phyloP scores from a whole-genome alignment of 2,888 invertebrate species.

The Stenotaenia linearis region DNA sequence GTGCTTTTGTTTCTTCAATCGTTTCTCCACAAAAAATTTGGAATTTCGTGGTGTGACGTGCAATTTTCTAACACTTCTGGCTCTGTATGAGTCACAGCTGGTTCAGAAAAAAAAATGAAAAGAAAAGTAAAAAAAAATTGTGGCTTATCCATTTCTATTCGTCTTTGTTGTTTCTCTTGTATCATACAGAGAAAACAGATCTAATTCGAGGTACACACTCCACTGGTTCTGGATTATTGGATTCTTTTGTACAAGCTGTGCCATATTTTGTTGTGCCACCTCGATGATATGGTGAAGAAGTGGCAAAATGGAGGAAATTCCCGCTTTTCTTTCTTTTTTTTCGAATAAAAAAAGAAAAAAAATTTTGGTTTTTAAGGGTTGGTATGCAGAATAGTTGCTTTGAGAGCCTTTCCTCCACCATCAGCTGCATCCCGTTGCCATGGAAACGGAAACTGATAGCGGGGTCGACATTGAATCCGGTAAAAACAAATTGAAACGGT shows the following conservation, averaged over 20 bases:
- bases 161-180: not conserved
- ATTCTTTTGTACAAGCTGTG: not conserved
- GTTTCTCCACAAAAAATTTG: not conserved
- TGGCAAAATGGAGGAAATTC: no score
- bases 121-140: not conserved
- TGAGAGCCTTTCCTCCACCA: not conserved
- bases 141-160: not conserved
- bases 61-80: not conserved
- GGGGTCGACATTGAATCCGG: not conserved
- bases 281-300: not conserved
- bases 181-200: not conserved
- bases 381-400: not conserved
- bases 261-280: not conserved
- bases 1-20: constrained; percentile 9
- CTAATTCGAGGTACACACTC: not conserved
- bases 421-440: not conserved
- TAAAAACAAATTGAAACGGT: not conserved
- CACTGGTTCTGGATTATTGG: not conserved
- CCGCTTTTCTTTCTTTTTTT: no score
- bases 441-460: not conserved
- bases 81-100: not conserved
- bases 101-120: not conserved
- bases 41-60: not conserved
- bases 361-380: not conserved
- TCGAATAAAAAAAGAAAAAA: no score